These are phyloP conservation scores for Pseudoatta argentina DNA, from an alignment of 1,140 invertebrate genomes.

Conservation along the genomic window DNA sequence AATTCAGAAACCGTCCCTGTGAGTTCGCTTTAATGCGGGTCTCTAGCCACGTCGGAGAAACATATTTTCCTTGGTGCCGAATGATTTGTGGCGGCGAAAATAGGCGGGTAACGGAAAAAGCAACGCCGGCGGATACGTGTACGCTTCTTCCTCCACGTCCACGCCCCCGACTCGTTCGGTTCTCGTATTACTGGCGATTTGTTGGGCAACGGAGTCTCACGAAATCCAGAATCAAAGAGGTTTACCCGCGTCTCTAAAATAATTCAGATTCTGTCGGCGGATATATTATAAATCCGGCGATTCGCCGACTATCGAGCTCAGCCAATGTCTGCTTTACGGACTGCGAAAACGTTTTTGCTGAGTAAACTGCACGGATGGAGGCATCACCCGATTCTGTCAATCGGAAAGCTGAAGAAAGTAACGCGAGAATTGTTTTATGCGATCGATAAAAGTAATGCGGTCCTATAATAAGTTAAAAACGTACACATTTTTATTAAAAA, in stretches of 20 bases:
- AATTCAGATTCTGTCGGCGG: constrained; percentile 54
- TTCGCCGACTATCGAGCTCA: constrained; percentile 40
- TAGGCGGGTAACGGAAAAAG: constrained; percentile 71
- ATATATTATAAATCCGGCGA: constrained; percentile 60
- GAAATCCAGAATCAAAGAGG: constrained; percentile 40
- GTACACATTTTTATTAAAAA: background rate
- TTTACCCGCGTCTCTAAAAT: constrained; percentile 2
- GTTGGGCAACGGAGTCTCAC: constrained; percentile 51
- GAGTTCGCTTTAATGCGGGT: constrained; percentile 34
- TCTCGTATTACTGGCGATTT: constrained; percentile 48
- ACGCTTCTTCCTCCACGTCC: constrained; percentile 19
- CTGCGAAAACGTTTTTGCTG: constrained; percentile 25
- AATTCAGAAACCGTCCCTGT: background rate
- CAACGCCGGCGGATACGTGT: constrained; percentile 20
- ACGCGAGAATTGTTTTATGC: constrained; percentile 29
- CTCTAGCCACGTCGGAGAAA: constrained; percentile 55
- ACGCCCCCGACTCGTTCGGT: background rate
- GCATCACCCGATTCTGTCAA: constrained; percentile 15
- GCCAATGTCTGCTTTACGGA: constrained; percentile 44
- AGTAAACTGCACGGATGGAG: constrained; percentile 14
- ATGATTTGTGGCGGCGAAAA: constrained; percentile 79
- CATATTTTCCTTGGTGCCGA: constrained; percentile 76
- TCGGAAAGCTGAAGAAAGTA: constrained; percentile 2
- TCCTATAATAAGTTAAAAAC: background rate
- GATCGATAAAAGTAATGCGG: background rate